Evolutionary conservation across 37 sponge, comb jelly and placozoan genomes (phyloP).

Genomic region (Chondrilla cf. caribensis): DNA sequence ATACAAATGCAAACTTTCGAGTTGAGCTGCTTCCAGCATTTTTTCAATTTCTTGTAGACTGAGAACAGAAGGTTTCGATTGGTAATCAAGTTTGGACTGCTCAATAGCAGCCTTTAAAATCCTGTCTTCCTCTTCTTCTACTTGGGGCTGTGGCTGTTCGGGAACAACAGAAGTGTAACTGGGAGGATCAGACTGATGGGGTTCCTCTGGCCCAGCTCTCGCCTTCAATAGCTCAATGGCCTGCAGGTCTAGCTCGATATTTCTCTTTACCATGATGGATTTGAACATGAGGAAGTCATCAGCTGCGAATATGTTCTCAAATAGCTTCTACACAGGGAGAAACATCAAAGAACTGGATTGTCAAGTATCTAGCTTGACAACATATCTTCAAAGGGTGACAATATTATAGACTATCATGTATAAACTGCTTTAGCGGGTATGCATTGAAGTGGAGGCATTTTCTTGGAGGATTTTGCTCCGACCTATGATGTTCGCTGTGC

Average conservation of each 20-base stretch:
- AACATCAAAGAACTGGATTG: neutral
- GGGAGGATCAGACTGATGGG: no score
- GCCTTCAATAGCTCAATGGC: constrained; percentile 38
- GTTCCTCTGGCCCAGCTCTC: neutral
- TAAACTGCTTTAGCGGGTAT: no score
- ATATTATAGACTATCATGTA: no score
- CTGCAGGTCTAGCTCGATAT: constrained; percentile 66
- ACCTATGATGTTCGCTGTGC: no score
- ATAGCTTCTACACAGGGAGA: constrained; percentile 40
- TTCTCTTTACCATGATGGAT: constrained; percentile 64
- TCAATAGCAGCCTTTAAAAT: constrained; percentile 28
- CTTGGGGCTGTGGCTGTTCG: neutral
- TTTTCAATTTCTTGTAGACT: neutral
- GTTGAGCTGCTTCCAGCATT: constrained; percentile 16
- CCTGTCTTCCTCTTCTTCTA: constrained; percentile 41
- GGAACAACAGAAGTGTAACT: no score
- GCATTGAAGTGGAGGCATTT: no score
- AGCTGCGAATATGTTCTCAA: constrained; percentile 61
- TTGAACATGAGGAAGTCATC: constrained; percentile 80
- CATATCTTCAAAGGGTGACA: neutral
- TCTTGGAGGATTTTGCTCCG: no score
- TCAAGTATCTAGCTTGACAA: no score
- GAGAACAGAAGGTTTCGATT: neutral
- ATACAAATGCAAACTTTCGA: neutral
- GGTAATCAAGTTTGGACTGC: constrained; percentile 35